phyloP scores from a whole-genome alignment of 2,113 vertebrate species.

The Shinisaurus crocodilurus region DNA sequence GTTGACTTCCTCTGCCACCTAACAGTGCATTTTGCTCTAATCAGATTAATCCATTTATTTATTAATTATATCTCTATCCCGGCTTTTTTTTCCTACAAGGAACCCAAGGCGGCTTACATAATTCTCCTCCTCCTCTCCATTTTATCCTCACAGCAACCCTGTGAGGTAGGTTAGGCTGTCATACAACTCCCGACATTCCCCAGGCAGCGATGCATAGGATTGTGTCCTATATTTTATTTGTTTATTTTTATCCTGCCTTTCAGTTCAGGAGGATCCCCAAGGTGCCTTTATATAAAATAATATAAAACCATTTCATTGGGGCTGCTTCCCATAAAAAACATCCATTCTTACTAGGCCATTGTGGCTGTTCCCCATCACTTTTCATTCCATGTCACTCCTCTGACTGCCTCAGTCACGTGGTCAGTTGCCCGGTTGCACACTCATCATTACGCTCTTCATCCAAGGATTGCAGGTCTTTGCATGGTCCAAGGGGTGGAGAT shows the following conservation, averaged over 20 bases:
- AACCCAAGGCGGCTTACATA: no score
- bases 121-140: no score
- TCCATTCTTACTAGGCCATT: not conserved
- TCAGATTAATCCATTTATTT: constrained; percentile 1
- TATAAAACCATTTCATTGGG: not conserved
- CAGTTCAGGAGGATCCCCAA: not conserved
- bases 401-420: not conserved
- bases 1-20: not conserved
- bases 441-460: not conserved
- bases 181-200: no score
- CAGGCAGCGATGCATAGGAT: not conserved
- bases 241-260: not conserved
- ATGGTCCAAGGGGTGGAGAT: not conserved
- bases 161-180: no score
- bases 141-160: no score
- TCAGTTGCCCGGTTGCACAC: not conserved
- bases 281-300: not conserved
- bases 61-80: no score
- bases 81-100: no score
- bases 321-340: not conserved
- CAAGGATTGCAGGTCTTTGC: not conserved
- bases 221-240: not conserved
- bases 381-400: not conserved
- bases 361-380: not conserved
- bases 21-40: not conserved